These are phyloP conservation scores for Strix occidentalis DNA, from an alignment of 2,797 vertebrate genomes.

Conservation along the genomic window DNA sequence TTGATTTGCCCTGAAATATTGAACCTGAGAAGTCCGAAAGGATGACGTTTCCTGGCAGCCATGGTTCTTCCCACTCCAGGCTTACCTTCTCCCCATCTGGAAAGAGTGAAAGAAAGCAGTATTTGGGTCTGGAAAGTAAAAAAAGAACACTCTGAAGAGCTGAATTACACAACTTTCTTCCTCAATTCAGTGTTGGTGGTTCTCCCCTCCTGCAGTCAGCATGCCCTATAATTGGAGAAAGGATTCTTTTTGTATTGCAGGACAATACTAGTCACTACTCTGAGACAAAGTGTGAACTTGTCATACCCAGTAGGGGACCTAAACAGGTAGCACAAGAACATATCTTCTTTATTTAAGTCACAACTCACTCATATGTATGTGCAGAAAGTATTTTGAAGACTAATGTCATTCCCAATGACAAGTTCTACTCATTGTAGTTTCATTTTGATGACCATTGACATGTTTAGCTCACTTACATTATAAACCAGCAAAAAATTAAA, in stretches of 20 bases:
- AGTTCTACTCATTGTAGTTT: not conserved
- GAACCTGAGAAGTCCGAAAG: not conserved
- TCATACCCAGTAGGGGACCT: not conserved
- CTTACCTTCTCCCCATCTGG: not conserved
- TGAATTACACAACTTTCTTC: not conserved
- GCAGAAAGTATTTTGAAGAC: not conserved
- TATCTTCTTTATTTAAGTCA: not conserved
- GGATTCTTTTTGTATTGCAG: not conserved
- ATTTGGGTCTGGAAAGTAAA: not conserved
- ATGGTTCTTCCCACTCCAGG: not conserved
- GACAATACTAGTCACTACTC: not conserved
- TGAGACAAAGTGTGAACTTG: not conserved
- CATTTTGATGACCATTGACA: not conserved
- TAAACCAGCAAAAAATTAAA: not conserved
- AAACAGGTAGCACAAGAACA: not conserved
- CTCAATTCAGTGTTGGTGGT: not conserved
- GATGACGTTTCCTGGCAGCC: not conserved
- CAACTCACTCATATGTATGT: not conserved
- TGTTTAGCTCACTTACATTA: not conserved
- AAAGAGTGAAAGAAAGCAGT: not conserved
- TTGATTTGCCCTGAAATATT: not conserved
- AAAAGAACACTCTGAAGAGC: not conserved
- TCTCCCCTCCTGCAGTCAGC: not conserved
- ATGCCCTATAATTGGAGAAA: not conserved
- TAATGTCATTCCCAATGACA: not conserved